These are phyloP conservation scores for Epinephelus fuscoguttatus DNA, from an alignment of 2,113 vertebrate species.

Conservation along the genomic window DNA sequence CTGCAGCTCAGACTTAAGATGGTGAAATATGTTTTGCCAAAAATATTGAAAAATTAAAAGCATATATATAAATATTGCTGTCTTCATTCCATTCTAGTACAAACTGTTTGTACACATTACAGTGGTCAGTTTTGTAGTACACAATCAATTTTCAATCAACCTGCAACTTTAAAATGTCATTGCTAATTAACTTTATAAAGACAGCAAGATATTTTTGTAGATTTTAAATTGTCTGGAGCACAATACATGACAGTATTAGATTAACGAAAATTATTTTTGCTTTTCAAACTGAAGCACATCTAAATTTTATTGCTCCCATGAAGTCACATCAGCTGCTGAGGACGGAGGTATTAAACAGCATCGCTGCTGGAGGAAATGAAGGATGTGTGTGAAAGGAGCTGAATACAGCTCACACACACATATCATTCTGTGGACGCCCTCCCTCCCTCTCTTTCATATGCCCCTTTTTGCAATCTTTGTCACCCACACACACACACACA, in stretches of 20 bases:
- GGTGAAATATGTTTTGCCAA: background rate
- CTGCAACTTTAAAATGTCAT: no score
- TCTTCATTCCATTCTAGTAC: no score
- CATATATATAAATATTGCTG: no score
- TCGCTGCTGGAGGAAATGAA: background rate
- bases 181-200: no score
- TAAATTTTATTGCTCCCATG: background rate
- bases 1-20: background rate
- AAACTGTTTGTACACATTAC: no score
- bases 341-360: background rate
- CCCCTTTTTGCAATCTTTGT: slow-evolving; percentile 4
- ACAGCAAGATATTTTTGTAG: no score
- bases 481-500: background rate
- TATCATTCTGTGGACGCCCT: background rate
- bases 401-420: slow-evolving; percentile 16
- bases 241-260: no score
- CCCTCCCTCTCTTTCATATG: slow-evolving; percentile 30
- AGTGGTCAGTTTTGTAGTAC: no score
- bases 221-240: no score
- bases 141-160: no score
- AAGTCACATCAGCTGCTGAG: background rate
- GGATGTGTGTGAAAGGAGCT: slow-evolving; percentile 31
- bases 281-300: background rate
- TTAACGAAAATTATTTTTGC: background rate
- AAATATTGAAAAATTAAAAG: no score